Percentiles rank a stretch among this genome's conserved stretches.
Conservation (phyloP, 2,888 invertebrate species). For the Lydus trimaculatus region DNA sequence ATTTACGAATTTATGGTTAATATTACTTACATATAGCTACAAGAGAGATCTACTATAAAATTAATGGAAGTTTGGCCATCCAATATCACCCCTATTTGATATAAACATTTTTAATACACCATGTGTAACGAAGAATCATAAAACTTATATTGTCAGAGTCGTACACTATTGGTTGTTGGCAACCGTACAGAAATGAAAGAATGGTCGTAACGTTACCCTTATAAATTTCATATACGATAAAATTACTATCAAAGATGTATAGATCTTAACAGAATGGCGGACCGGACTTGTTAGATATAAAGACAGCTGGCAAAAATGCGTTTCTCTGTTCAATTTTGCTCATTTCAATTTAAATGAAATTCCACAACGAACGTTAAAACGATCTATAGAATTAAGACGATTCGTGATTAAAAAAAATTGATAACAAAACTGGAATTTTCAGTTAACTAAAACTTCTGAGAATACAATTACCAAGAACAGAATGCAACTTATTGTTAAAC, state of each 20-base stretch:
- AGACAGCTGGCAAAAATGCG: slow-evolving; percentile 13
- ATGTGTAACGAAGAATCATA: slow-evolving; percentile 41
- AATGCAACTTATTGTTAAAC: too few species aligned
- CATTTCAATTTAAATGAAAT: slow-evolving; percentile 5
- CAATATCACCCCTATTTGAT: slow-evolving; percentile 37
- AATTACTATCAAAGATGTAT: slow-evolving; percentile 23
- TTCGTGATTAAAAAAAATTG: too few species aligned
- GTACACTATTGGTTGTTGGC: slow-evolving; percentile 34
- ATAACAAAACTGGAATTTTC: too few species aligned
- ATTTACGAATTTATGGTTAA: slow-evolving; percentile 28
- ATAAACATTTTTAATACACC: slow-evolving; percentile 42
- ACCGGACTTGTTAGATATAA: slow-evolving; percentile 23
- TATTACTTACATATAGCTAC: slow-evolving; percentile 36
- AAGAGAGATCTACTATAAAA: slow-evolving; percentile 35
- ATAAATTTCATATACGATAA: slow-evolving; percentile 38
- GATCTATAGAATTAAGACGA: too few species aligned
- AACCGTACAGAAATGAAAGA: slow-evolving; percentile 38
- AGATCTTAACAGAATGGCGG: slow-evolving; percentile 39
- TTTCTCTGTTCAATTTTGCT: neutral
- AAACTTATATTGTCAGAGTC: slow-evolving; percentile 36
- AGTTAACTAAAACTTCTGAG: too few species aligned
- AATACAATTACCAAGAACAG: too few species aligned
- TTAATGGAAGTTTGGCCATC: slow-evolving; percentile 44
- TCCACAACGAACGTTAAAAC: neutral
- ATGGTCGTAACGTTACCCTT: slow-evolving; percentile 39